Conservation (phyloP, 2,888 invertebrate genomes). For the Megaustenia siamemsis region DNA sequence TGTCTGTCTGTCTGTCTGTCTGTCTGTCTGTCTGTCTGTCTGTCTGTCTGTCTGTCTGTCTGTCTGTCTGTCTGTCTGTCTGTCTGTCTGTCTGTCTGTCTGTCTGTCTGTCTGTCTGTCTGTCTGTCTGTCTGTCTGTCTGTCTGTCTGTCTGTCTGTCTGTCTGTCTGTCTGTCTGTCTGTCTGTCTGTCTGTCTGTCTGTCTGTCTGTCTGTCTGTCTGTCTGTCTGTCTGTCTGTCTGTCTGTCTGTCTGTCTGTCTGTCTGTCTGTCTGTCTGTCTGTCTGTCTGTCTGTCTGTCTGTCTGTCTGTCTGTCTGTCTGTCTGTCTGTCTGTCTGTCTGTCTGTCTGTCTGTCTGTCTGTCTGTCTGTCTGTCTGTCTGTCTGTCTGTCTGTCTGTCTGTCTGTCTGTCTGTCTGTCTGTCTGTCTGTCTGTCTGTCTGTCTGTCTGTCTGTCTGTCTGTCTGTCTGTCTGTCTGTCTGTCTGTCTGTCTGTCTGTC, state of each 20-base stretch:
- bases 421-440: constrained; percentile 16
- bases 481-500: constrained; percentile 9
- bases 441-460: constrained; percentile 16
- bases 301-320: constrained; percentile 13
- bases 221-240: constrained; percentile 25
- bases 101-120: constrained; percentile 15
- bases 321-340: constrained; percentile 17
- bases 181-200: constrained; percentile 24
- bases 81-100: constrained; percentile 17
- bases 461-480: constrained; percentile 30
- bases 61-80: constrained; percentile 12
- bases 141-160: constrained; percentile 20
- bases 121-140: constrained; percentile 17
- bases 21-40: constrained; percentile 37
- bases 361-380: constrained; percentile 18
- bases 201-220: constrained; percentile 38
- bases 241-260: constrained; percentile 21
- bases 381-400: constrained; percentile 30
- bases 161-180: constrained; percentile 14
- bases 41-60: constrained; percentile 26
- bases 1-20: constrained; percentile 25
- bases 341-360: constrained; percentile 38
- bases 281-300: constrained; percentile 20
- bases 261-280: constrained; percentile 22
- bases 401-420: constrained; percentile 9